Conservation (phyloP, 2,888 invertebrate genomes). For the Octonoba sinensis region DNA sequence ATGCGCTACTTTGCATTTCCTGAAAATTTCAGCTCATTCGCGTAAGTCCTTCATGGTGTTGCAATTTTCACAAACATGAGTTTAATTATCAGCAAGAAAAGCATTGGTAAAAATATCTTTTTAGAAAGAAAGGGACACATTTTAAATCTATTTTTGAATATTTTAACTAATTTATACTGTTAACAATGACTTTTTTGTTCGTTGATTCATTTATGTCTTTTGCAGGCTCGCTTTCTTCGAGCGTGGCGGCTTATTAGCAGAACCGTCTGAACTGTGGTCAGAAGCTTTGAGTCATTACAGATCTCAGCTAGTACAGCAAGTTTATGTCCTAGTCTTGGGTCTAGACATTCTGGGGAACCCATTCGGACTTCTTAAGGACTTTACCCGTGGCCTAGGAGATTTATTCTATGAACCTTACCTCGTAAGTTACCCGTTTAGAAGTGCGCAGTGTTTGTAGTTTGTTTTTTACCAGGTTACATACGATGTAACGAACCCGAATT, state of each 20-base stretch:
- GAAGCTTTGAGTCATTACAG: conserved; percentile 78
- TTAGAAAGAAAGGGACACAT: too few relatives aligned
- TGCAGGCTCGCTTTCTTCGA: conserved; percentile 80
- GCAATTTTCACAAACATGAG: too few relatives aligned
- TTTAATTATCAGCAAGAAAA: too few relatives aligned
- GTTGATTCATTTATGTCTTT: conserved; percentile 48
- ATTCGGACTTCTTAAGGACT: conserved; percentile 78
- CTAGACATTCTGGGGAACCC: conserved; percentile 85
- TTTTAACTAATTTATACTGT: too few relatives aligned
- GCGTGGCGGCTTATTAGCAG: conserved; percentile 75
- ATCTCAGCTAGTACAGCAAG: conserved; percentile 83
- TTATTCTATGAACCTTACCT: conserved; percentile 78
- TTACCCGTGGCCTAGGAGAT: conserved; percentile 76
- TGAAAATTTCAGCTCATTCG: too few relatives aligned
- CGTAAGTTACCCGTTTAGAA: conserved; percentile 71
- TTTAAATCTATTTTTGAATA: too few relatives aligned
- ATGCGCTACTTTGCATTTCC: too few relatives aligned
- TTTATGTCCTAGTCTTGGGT: conserved; percentile 83
- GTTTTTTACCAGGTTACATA: not conserved
- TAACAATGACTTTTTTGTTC: too few relatives aligned
- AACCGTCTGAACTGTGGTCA: conserved; percentile 73
- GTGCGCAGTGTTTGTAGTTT: not conserved
- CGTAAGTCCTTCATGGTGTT: too few relatives aligned
- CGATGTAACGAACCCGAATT: not conserved
- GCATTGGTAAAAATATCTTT: too few relatives aligned